Percentiles rank a stretch among this genome's conserved stretches.
These are phyloP conservation scores for Montipora efflorescens DNA, from an alignment of 64 coral and sea anemone genomes.

Conservation along the genomic window DNA sequence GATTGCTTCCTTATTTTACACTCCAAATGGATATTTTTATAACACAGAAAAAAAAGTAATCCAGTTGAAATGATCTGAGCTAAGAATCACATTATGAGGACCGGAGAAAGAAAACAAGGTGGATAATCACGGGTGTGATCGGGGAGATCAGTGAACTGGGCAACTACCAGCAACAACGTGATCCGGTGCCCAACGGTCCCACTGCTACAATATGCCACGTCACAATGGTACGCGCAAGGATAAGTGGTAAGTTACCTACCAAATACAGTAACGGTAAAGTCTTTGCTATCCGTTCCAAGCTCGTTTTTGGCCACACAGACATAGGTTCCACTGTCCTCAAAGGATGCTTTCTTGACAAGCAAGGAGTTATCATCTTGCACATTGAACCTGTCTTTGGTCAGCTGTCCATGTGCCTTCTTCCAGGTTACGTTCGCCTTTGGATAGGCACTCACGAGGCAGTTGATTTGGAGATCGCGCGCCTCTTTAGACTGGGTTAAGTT, in stretches of 20 bases:
- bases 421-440: slow-evolving; percentile 38
- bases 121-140: too few relatives aligned
- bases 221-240: too few relatives aligned
- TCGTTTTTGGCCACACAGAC: slow-evolving; percentile 39
- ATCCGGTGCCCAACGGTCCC: too few relatives aligned
- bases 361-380: not conserved
- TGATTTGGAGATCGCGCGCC: not conserved
- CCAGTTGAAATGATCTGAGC: too few relatives aligned
- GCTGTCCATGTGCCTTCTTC: slow-evolving; percentile 27
- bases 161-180: too few relatives aligned
- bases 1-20: too few relatives aligned
- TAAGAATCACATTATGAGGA: too few relatives aligned
- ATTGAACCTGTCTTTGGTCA: slow-evolving; percentile 29
- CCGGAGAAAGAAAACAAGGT: too few relatives aligned
- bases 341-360: slow-evolving; percentile 8
- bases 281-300: slow-evolving; percentile 31
- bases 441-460: slow-evolving; percentile 49
- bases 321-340: slow-evolving; percentile 59
- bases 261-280: slow-evolving; percentile 52
- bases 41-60: too few relatives aligned
- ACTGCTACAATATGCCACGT: too few relatives aligned
- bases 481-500: not conserved
- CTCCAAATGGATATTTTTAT: too few relatives aligned
- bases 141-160: too few relatives aligned
- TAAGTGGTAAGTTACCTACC: not conserved